These are phyloP conservation scores for Chrysomela aeneicollis DNA, from an alignment of 2,888 invertebrate genomes.

Conservation along the genomic window DNA sequence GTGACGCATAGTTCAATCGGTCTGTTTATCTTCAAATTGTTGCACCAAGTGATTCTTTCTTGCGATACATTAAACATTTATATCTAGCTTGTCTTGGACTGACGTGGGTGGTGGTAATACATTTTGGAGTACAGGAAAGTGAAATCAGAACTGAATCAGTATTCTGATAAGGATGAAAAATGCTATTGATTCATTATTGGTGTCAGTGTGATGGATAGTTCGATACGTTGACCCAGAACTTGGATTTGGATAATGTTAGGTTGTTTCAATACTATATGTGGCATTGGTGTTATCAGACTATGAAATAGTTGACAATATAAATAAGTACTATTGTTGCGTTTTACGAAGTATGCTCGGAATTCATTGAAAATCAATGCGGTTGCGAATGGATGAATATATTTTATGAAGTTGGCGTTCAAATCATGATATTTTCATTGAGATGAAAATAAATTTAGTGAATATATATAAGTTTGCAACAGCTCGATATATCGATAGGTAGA, in stretches of 20 bases:
- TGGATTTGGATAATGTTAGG: neutral
- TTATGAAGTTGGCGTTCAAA: no score
- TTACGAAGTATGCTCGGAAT: no score
- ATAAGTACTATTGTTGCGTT: no score
- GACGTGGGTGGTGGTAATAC: constrained; percentile 13
- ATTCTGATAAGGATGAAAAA: constrained; percentile 24
- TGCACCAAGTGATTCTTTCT: constrained; percentile 2
- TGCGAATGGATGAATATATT: no score
- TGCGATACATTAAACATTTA: constrained; percentile 20
- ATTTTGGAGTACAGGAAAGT: constrained; percentile 17
- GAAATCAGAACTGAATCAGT: constrained; percentile 19
- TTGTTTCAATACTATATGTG: no score
- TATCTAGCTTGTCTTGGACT: constrained; percentile 5
- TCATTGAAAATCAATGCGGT: no score
- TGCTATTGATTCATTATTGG: constrained; percentile 21
- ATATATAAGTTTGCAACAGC: no score
- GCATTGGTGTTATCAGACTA: no score
- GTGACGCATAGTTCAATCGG: constrained; percentile 9
- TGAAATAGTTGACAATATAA: no score
- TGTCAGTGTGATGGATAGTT: constrained; percentile 5
- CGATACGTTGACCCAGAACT: constrained; percentile 7
- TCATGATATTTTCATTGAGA: no score
- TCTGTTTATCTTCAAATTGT: constrained; percentile 4
- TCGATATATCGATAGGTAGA: no score
- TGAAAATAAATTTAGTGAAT: no score